phyloP scores from a whole-genome alignment of 1,140 invertebrate genomes.

The Aphis gossypii region DNA sequence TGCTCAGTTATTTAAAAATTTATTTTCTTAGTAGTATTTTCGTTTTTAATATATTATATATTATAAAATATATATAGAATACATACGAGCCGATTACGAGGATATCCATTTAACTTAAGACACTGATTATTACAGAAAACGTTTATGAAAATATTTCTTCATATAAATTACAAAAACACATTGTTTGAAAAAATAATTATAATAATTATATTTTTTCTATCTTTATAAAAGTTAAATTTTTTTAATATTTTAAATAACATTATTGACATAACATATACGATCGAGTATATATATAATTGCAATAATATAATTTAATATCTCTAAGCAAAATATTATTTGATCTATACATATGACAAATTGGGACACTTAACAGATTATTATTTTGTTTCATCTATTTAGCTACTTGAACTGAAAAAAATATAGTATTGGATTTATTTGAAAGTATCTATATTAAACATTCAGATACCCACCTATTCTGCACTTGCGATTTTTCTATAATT shows the following conservation, averaged over 20 bases:
- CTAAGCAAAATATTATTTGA: background rate
- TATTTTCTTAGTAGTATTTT: background rate
- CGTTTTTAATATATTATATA: background rate
- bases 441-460: background rate
- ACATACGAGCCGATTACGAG: too few species aligned
- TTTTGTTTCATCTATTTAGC: background rate
- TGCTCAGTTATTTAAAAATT: background rate
- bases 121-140: too few species aligned
- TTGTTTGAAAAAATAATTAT: background rate
- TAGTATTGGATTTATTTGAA: background rate
- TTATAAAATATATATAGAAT: too few species aligned
- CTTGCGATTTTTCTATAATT: background rate
- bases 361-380: background rate
- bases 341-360: background rate
- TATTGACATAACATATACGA: background rate
- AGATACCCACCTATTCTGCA: background rate
- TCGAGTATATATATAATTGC: too few species aligned
- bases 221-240: background rate
- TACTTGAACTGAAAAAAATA: background rate
- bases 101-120: background rate
- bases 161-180: background rate
- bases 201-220: background rate
- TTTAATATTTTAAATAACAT: background rate
- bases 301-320: background rate
- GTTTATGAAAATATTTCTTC: too few species aligned